Percentiles rank a stretch among this genome's conserved stretches.
phyloP scores from a whole-genome alignment of 1,140 invertebrate genomes.

The Pogonomyrmex californicus region DNA sequence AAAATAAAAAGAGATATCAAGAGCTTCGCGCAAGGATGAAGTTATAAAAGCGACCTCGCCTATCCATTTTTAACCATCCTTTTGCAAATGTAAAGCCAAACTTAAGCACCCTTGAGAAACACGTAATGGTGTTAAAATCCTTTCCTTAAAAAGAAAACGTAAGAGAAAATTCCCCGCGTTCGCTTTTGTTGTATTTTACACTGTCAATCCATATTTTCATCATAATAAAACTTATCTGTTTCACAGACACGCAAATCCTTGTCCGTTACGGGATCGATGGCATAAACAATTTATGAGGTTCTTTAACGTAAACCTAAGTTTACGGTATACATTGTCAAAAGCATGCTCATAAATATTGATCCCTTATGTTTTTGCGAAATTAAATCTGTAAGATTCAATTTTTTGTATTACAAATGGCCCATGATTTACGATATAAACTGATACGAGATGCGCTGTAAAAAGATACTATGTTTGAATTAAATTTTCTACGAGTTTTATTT shows the following conservation, averaged over 20 bases:
- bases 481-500: constrained; percentile 27
- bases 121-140: not conserved
- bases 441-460: not conserved
- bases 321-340: not conserved
- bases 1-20: not conserved
- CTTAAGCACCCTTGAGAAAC: not conserved
- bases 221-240: not conserved
- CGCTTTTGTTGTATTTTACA: not conserved
- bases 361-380: not conserved
- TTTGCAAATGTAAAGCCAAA: constrained; percentile 48
- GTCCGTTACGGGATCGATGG: not conserved
- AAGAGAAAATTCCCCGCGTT: not conserved
- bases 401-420: not conserved
- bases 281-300: constrained; percentile 39
- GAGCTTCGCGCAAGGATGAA: not conserved
- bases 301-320: constrained; percentile 4
- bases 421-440: not conserved
- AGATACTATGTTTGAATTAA: constrained; percentile 44
- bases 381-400: constrained; percentile 22
- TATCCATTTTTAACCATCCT: not conserved
- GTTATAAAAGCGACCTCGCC: constrained; percentile 26
- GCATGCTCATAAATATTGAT: constrained; percentile 32
- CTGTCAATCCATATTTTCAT: constrained; percentile 33
- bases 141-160: constrained; percentile 15
- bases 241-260: not conserved